These are phyloP conservation scores for Drosophila limbata DNA, from an alignment of 2,888 invertebrate genomes.

Conservation along the genomic window DNA sequence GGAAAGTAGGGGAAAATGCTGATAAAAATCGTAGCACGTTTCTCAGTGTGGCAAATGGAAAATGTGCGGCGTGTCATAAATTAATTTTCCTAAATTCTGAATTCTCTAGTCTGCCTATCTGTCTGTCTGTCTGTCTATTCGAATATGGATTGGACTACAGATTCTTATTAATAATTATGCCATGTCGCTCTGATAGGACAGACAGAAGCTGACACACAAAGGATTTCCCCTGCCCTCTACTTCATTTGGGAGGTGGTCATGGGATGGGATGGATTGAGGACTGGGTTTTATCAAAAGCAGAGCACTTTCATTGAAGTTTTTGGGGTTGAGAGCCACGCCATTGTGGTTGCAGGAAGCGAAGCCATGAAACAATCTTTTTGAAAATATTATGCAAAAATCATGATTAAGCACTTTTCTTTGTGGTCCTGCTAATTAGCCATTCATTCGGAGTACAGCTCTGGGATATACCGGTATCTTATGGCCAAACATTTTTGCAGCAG, in stretches of 20 bases:
- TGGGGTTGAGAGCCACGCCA: constrained; percentile 54
- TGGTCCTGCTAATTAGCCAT: constrained; percentile 65
- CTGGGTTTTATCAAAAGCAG: constrained; percentile 36
- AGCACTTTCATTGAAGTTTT: constrained; percentile 51
- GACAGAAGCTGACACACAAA: constrained; percentile 45
- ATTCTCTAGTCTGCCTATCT: constrained; percentile 41
- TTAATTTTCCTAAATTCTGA: constrained; percentile 68
- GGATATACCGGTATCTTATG: constrained; percentile 18
- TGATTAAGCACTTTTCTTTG: constrained; percentile 69
- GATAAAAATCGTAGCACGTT: constrained; percentile 66
- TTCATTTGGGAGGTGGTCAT: neutral
- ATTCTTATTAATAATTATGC: constrained; percentile 65
- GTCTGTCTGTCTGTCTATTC: constrained; percentile 29
- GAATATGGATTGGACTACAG: constrained; percentile 29
- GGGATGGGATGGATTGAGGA: neutral
- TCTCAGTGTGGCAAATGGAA: constrained; percentile 52
- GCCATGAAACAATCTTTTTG: constrained; percentile 50
- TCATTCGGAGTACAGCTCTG: constrained; percentile 43
- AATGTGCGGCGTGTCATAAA: constrained; percentile 75
- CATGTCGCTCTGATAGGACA: constrained; percentile 44
- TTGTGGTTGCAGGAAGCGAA: constrained; percentile 45
- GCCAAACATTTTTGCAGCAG: neutral
- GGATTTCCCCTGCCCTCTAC: constrained; percentile 15
- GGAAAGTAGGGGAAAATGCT: constrained; percentile 15
- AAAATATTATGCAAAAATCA: constrained; percentile 71